A percentile compares a stretch with the other conserved stretches of the same genome.
These are phyloP conservation scores for Mimumesa dahlbomi DNA, from an alignment of 2,888 invertebrate species.

Conservation along the genomic window DNA sequence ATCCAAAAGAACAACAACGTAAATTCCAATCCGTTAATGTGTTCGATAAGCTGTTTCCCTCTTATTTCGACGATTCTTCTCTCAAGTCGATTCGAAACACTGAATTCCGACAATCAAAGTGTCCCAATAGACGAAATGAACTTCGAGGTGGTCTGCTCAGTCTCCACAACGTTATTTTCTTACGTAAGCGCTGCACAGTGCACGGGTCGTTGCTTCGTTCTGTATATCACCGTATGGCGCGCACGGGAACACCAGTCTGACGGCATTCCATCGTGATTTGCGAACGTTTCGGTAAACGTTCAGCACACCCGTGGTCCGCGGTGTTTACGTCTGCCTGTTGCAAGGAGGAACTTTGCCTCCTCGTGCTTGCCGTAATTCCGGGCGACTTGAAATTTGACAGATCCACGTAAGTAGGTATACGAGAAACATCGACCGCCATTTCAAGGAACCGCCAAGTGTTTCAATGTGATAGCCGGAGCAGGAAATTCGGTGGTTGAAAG, in stretches of 20 bases:
- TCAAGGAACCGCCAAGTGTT: slow-evolving; percentile 18
- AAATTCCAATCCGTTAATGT: too few relatives aligned
- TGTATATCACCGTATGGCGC: slow-evolving; percentile 72
- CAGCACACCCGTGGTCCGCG: slow-evolving; percentile 65
- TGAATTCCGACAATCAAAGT: too few relatives aligned
- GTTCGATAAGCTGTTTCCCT: too few relatives aligned
- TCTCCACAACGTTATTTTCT: slow-evolving; percentile 65
- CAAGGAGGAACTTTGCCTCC: slow-evolving; percentile 22
- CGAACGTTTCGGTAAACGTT: slow-evolving; percentile 77
- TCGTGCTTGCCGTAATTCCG: slow-evolving; percentile 14
- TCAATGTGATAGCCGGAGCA: too few relatives aligned
- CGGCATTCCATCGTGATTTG: slow-evolving; percentile 78
- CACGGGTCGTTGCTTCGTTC: slow-evolving; percentile 70
- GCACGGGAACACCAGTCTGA: slow-evolving; percentile 73
- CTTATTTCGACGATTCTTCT: too few relatives aligned
- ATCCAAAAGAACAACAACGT: too few relatives aligned
- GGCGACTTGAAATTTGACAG: slow-evolving; percentile 2
- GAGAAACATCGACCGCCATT: slow-evolving; percentile 26
- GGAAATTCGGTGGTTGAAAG: too few relatives aligned
- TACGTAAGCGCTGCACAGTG: slow-evolving; percentile 71
- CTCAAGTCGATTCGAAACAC: too few relatives aligned
- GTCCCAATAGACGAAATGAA: slow-evolving; percentile 34
- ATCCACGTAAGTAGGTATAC: too few relatives aligned
- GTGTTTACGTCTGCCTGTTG: slow-evolving; percentile 67
- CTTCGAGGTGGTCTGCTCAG: slow-evolving; percentile 35